Percentiles rank a stretch among this genome's conserved stretches.
These are phyloP conservation scores for Simalia tracyae DNA, from an alignment of 2,797 vertebrate species.

Conservation along the genomic window DNA sequence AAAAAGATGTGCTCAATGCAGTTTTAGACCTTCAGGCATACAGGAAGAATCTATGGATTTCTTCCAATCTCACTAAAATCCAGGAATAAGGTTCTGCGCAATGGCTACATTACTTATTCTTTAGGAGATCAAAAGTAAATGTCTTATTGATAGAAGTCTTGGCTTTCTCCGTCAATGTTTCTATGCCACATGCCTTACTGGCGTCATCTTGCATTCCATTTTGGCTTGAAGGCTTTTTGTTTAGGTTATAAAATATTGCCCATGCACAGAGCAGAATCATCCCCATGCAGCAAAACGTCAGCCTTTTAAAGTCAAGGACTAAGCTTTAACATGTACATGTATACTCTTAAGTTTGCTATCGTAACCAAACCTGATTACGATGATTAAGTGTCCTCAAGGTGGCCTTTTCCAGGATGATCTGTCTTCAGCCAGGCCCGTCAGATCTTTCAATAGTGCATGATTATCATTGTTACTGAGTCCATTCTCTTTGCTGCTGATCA, in stretches of 20 bases:
- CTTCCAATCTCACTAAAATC: not conserved
- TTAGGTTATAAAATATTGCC: not conserved
- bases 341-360: not conserved
- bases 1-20: not conserved
- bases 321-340: not conserved
- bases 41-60: not conserved
- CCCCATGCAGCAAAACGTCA: not conserved
- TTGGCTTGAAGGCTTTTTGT: not conserved
- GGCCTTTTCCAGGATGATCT: not conserved
- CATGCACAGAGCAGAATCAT: not conserved
- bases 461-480: not conserved
- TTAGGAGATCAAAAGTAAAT: not conserved
- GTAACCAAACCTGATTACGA: not conserved
- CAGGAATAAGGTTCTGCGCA: not conserved
- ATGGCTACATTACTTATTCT: not conserved
- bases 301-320: not conserved
- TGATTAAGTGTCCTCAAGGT: not conserved
- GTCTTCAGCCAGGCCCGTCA: not conserved
- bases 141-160: not conserved
- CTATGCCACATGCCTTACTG: not conserved
- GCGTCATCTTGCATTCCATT: not conserved
- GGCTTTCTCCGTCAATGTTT: not conserved
- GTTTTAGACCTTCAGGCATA: not conserved
- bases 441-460: not conserved
- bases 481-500: not conserved